A percentile compares a stretch with the other conserved stretches of the same genome.
These are phyloP conservation scores for Argopecten irradians DNA, from an alignment of 1,140 invertebrate species.

Conservation along the genomic window DNA sequence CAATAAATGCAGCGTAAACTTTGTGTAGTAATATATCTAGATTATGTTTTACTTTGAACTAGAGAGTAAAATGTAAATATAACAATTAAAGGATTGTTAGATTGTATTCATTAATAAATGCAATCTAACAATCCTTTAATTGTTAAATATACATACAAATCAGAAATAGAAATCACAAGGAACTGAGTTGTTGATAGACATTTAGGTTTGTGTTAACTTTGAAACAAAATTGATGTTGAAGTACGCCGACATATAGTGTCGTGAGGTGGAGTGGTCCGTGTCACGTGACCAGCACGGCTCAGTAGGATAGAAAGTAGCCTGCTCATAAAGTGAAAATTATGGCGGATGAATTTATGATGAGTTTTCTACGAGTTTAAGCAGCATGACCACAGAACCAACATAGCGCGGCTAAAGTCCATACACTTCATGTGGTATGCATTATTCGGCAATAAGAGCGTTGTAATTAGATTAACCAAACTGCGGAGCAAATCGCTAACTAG, in stretches of 20 bases:
- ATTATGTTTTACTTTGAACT: too few species aligned
- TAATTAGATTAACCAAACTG: not conserved
- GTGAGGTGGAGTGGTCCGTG: not conserved
- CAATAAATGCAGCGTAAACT: too few species aligned
- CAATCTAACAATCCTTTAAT: too few species aligned
- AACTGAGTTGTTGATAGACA: too few species aligned
- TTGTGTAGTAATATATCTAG: too few species aligned
- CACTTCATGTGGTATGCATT: not conserved
- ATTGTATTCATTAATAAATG: too few species aligned
- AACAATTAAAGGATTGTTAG: too few species aligned
- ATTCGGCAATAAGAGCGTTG: not conserved
- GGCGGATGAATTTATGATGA: conserved; percentile 16
- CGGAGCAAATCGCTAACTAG: not conserved
- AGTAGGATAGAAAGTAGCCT: not conserved
- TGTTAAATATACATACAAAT: too few species aligned
- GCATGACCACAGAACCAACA: not conserved
- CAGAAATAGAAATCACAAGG: too few species aligned
- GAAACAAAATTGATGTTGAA: too few species aligned
- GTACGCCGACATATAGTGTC: not conserved
- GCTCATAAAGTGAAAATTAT: not conserved
- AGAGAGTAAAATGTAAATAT: too few species aligned
- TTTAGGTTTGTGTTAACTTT: too few species aligned
- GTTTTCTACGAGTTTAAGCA: not conserved
- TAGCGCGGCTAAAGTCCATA: not conserved
- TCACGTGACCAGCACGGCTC: conserved; percentile 13